These are phyloP conservation scores for Sipha flava DNA, from an alignment of 1,140 invertebrate species.

Conservation along the genomic window DNA sequence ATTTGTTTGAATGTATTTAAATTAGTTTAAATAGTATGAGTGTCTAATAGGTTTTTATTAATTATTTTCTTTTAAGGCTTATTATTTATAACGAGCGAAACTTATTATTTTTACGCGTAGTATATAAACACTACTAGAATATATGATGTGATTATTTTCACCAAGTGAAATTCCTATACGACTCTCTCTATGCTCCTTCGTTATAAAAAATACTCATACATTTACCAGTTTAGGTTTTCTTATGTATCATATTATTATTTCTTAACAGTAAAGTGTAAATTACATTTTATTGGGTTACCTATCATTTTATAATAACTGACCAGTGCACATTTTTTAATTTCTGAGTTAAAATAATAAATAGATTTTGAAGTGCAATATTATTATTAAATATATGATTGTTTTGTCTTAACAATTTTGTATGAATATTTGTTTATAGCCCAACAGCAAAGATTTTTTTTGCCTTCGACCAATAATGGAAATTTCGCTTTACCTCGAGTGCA, in stretches of 20 bases:
- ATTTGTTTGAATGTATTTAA: too few relatives aligned
- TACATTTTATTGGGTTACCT: not conserved
- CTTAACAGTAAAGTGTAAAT: too few relatives aligned
- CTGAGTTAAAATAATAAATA: too few relatives aligned
- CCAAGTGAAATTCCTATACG: constrained; percentile 12
- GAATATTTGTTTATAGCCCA: not conserved
- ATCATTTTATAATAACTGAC: not conserved
- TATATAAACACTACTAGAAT: not conserved
- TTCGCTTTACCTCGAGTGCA: not conserved
- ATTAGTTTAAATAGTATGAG: too few relatives aligned
- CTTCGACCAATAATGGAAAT: not conserved
- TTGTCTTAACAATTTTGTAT: not conserved
- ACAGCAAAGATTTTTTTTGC: not conserved
- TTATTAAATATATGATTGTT: too few relatives aligned
- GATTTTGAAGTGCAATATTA: too few relatives aligned
- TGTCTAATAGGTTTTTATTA: too few relatives aligned
- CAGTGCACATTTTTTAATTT: not conserved
- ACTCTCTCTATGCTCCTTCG: not conserved
- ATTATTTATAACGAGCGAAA: constrained; percentile 18
- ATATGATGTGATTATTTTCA: constrained; percentile 23
- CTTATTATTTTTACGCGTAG: not conserved
- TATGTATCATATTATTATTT: not conserved
- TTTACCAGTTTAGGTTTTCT: not conserved
- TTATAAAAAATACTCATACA: not conserved
- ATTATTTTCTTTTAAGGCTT: not conserved